Conservation (phyloP, 2,797 vertebrate genomes). For the Notolabrus celidotus region DNA sequence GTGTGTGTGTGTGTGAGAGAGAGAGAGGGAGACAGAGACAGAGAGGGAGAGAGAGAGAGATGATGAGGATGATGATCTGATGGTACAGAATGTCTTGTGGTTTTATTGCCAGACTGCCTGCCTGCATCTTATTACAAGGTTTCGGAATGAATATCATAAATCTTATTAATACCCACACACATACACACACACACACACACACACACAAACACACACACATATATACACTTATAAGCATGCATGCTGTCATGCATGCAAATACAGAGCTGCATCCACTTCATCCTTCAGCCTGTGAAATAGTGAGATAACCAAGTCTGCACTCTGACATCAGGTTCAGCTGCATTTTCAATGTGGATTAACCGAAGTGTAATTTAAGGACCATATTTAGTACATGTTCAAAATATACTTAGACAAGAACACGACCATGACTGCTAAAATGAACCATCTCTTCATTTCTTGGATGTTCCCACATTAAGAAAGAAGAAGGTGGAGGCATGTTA, state of each 20-base stretch:
- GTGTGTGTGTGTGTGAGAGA: constrained; percentile 13
- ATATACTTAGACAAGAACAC: background rate
- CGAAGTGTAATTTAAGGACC: background rate
- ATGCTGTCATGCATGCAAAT: background rate
- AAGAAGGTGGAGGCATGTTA: no score
- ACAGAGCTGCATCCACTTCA: background rate
- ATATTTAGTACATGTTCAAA: background rate
- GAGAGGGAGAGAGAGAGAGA: constrained; percentile 2
- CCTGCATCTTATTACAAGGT: constrained; percentile 53
- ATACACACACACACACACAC: background rate
- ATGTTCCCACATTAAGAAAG: background rate
- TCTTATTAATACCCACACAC: constrained; percentile 27
- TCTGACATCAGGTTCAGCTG: background rate
- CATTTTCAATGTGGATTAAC: constrained; percentile 2
- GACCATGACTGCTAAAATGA: background rate
- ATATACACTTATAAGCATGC: background rate
- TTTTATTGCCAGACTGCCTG: constrained; percentile 67
- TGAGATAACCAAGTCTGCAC: background rate
- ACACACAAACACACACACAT: background rate
- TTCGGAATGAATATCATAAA: constrained; percentile 79
- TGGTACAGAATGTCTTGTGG: constrained; percentile 41
- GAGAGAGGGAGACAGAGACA: constrained; percentile 9
- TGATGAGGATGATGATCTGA: constrained; percentile 46
- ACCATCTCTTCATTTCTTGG: background rate
- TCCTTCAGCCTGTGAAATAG: background rate